These are phyloP conservation scores for Phortica variegata DNA, from an alignment of 1,140 invertebrate genomes.

Conservation along the genomic window DNA sequence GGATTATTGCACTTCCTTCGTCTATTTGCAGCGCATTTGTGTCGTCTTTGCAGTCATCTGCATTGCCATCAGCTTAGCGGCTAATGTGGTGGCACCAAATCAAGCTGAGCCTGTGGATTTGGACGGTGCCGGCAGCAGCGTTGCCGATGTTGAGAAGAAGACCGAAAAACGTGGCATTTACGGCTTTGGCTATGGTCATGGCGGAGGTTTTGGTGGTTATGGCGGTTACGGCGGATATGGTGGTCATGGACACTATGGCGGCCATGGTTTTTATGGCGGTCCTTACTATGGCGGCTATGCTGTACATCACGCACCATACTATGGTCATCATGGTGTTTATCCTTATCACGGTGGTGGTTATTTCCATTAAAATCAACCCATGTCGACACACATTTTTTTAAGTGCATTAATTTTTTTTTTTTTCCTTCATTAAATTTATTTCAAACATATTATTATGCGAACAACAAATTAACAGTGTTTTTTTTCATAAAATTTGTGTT, in stretches of 20 bases:
- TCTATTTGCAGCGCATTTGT: slow-evolving; percentile 14
- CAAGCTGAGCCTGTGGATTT: neutral
- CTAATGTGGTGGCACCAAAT: neutral
- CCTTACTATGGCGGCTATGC: slow-evolving; percentile 3
- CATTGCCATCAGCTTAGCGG: slow-evolving; percentile 5
- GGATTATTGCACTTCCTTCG: no score
- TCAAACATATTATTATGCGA: no score
- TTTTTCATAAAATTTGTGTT: no score
- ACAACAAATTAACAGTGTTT: no score
- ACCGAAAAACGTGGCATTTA: slow-evolving; percentile 17
- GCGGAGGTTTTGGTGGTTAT: neutral
- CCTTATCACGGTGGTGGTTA: no score
- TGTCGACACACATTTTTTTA: no score
- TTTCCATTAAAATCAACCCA: slow-evolving; percentile 14
- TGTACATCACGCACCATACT: slow-evolving; percentile 8
- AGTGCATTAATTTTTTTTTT: no score
- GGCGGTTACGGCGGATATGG: slow-evolving; percentile 7
- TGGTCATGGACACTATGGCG: slow-evolving; percentile 2
- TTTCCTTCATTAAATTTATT: no score
- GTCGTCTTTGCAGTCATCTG: slow-evolving; percentile 7
- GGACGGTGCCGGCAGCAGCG: neutral
- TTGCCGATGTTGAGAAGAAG: slow-evolving; percentile 10
- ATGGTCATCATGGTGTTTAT: slow-evolving; percentile 12
- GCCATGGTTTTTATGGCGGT: slow-evolving; percentile 3
- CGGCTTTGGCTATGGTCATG: slow-evolving; percentile 15